Conservation (phyloP, 23 tunicate genomes). For the Trididemnum nubilum region DNA sequence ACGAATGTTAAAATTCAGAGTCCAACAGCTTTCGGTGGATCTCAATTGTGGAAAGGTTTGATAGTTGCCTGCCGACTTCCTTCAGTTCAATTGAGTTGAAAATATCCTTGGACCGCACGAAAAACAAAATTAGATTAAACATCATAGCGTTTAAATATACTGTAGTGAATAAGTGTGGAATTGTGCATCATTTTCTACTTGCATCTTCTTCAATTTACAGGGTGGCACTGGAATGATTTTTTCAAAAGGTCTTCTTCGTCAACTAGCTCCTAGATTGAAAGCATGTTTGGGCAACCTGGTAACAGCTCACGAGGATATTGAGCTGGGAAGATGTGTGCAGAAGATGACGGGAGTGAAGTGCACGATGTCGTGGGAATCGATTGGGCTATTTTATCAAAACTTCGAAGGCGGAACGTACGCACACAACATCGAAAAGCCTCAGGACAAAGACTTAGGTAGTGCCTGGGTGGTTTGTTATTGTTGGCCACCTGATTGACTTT, state of each 20-base stretch:
- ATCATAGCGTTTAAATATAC: too few species aligned
- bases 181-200: too few species aligned
- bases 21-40: too few species aligned
- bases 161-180: too few species aligned
- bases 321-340: slow-evolving; percentile 78
- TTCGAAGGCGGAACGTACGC: slow-evolving; percentile 39
- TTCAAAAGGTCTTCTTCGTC: slow-evolving; percentile 52
- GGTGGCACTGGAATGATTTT: slow-evolving; percentile 80
- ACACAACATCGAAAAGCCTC: background rate
- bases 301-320: slow-evolving; percentile 94
- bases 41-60: too few species aligned
- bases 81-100: too few species aligned
- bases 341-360: slow-evolving; percentile 52
- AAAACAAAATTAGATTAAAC: too few species aligned
- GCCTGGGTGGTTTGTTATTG: too few species aligned
- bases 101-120: too few species aligned
- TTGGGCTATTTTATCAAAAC: slow-evolving; percentile 52
- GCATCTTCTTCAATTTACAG: slow-evolving; percentile 12
- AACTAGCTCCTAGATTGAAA: slow-evolving; percentile 54
- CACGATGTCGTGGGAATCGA: slow-evolving; percentile 53
- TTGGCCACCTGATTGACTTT: too few species aligned
- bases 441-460: background rate
- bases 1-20: too few species aligned
- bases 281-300: slow-evolving; percentile 47
- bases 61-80: too few species aligned